Conservation (phyloP, 2,797 vertebrate species). For the Eulemur mongoz region DNA sequence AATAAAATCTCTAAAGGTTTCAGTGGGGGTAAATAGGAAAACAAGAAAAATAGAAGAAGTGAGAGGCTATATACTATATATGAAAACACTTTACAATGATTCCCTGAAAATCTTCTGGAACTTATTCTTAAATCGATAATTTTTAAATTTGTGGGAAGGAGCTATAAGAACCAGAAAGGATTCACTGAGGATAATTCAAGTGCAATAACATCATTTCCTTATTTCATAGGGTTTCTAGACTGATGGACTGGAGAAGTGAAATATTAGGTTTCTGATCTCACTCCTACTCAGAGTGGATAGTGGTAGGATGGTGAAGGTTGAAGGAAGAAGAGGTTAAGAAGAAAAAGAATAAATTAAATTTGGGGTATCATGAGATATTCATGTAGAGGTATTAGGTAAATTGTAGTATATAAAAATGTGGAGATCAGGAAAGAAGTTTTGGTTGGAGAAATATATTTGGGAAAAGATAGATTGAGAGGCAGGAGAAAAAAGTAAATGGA, state of each 20-base stretch:
- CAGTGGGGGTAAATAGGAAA: background rate
- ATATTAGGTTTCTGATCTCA: background rate
- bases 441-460: background rate
- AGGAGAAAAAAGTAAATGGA: background rate
- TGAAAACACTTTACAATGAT: background rate
- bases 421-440: background rate
- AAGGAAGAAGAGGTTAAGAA: background rate
- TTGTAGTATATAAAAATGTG: background rate
- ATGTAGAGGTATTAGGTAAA: background rate
- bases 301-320: background rate
- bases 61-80: background rate
- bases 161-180: background rate
- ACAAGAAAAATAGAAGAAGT: background rate
- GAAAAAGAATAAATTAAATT: background rate
- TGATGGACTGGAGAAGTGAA: background rate
- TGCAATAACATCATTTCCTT: background rate
- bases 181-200: background rate
- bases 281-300: background rate
- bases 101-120: background rate
- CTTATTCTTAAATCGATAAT: background rate
- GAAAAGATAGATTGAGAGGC: background rate
- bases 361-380: background rate
- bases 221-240: background rate
- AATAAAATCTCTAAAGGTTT: conserved; percentile 34
- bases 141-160: conserved; percentile 1